Evolutionary conservation across 2,888 invertebrate species (phyloP).

Genomic region (Thyatira batis): DNA sequence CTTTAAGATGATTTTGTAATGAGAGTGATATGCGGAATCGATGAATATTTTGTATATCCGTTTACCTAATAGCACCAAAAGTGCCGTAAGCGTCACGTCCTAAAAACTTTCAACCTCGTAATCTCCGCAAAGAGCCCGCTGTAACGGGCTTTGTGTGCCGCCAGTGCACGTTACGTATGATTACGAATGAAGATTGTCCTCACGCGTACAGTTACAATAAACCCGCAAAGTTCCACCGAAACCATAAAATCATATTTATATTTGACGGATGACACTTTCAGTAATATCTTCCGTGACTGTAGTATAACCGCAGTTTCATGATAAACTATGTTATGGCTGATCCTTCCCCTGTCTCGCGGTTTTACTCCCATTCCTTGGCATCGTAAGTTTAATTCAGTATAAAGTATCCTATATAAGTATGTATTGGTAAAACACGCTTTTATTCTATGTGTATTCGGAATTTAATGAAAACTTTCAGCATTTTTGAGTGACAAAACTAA

Average conservation of each 20-base stretch:
- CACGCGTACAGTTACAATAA: slow-evolving; percentile 18
- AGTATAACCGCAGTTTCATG: not conserved
- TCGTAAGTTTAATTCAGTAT: too few species aligned
- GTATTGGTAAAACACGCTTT: too few species aligned
- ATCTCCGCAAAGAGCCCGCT: slow-evolving; percentile 34
- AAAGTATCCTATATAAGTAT: too few species aligned
- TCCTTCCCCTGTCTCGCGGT: too few species aligned
- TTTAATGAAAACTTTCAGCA: too few species aligned
- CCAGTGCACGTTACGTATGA: slow-evolving; percentile 30
- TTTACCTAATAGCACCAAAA: slow-evolving; percentile 41
- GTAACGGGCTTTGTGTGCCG: slow-evolving; percentile 38
- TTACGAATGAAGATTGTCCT: slow-evolving; percentile 27
- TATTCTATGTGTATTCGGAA: too few species aligned
- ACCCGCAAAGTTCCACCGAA: slow-evolving; percentile 21
- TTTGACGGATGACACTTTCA: slow-evolving; percentile 12
- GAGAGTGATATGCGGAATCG: not conserved
- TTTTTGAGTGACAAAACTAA: too few species aligned
- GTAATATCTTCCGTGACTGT: slow-evolving; percentile 16
- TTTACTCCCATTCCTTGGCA: too few species aligned
- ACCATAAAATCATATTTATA: slow-evolving; percentile 3
- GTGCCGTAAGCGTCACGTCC: slow-evolving; percentile 63
- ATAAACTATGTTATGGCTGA: too few species aligned
- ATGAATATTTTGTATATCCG: slow-evolving; percentile 1
- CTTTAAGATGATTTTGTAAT: not conserved
- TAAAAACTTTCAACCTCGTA: slow-evolving; percentile 53